Base-by-base conservation (phyloP, 2,797 vertebrate species). In the Sebastes steindachneri region DNA sequence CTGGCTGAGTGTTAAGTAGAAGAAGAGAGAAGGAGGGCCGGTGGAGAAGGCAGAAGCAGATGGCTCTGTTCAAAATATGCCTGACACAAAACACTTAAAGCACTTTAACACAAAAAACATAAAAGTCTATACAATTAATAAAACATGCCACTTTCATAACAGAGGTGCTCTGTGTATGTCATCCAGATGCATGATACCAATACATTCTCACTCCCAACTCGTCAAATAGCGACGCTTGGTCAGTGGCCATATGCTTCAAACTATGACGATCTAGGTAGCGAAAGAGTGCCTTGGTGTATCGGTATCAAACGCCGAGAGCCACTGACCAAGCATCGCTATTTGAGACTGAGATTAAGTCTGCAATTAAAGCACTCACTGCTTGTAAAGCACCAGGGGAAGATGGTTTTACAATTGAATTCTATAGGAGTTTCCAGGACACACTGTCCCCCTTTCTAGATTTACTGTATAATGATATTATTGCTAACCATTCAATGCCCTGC, bases 41-140 rank as follows among this genome's bases (percentile, higher is more conserved):
- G 33, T 37, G 72, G 37, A 26, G 28, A 41, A 73, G 71, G 73
- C 35, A 58, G 66, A 58, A 86, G 66, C 84, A 76, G 84, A 92
- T 89, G 84, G 87, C 66, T 83, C 77, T 75, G 67, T 70, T 87
- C 64, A 77, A 69, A 78, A 77, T 80, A 21, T 82, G 70, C 64
- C 76, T 23, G 54, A 84, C 71, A 68, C 5, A 3, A 76, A 85
- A 82, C 59, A 58, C 71, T 37, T 58, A 60, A 64, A 64, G 25
- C 15, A 68, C 67, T 35, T 75, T 7, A 58, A 67, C 15, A 51
- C 31, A 33, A 10, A 66, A 74, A 14, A 58, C 7, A 23, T 28
- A 59, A 10, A 51, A 26, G 9, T 58, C 19, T 14, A 23, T 29
- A 29, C 68, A 21, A 59, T 54, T 25, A 54, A 45, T 23, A 45